phyloP scores from a whole-genome alignment of 2,888 invertebrate genomes.

The Noctua pronuba region DNA sequence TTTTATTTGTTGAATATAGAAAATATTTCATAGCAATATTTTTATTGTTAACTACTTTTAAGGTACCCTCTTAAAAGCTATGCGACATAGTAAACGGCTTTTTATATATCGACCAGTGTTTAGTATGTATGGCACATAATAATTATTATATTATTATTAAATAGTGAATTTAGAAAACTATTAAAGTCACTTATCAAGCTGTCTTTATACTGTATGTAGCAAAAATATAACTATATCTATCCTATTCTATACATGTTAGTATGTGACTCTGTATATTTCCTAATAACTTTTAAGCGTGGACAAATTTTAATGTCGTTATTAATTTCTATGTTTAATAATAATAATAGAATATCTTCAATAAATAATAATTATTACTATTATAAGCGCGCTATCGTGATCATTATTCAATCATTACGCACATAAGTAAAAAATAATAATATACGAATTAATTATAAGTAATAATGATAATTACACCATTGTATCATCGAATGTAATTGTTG shows the following conservation, averaged over 20 bases:
- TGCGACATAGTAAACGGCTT: conserved; percentile 74
- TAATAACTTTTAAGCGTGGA: conserved; percentile 67
- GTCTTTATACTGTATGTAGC: conserved; percentile 71
- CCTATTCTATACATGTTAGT: conserved; percentile 74
- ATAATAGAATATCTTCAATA: conserved; percentile 65
- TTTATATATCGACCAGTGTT: conserved; percentile 81
- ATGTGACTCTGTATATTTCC: conserved; percentile 74
- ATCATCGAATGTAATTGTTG: conserved; percentile 89
- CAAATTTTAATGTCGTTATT: conserved; percentile 70
- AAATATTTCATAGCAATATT: conserved; percentile 83
- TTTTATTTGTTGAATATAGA: conserved; percentile 78
- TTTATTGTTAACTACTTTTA: conserved; percentile 89
- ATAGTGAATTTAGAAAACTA: conserved; percentile 66
- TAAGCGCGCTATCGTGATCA: conserved; percentile 77
- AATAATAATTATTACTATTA: conserved; percentile 58
- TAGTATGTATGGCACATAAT: conserved; percentile 69
- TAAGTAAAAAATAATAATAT: conserved; percentile 74
- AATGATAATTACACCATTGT: conserved; percentile 81
- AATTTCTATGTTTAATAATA: conserved; percentile 69
- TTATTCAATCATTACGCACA: conserved; percentile 84
- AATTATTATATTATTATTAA: conserved; percentile 64
- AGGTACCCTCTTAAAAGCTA: conserved; percentile 81
- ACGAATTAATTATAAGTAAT: conserved; percentile 85
- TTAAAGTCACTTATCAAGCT: conserved; percentile 74
- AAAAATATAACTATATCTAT: conserved; percentile 67